A percentile compares a stretch with the other conserved stretches of the same genome.
Evolutionary conservation across 30 jellyfish, hydroid and myxozoan species (phyloP).

Genomic region (Rhopilema esculentum): DNA sequence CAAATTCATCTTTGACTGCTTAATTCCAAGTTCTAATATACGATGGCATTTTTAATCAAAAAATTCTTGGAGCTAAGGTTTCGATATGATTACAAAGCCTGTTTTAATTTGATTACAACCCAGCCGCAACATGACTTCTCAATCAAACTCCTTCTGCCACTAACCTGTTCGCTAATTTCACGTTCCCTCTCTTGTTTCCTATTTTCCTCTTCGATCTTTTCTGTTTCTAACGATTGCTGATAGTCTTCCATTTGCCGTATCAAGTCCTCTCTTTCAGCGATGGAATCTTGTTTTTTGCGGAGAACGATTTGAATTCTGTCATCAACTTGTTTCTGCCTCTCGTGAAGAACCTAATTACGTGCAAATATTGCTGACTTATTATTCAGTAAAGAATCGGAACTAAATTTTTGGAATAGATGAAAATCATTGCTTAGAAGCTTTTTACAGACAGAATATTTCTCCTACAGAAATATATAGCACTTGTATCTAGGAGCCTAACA

Average conservation of each 20-base stretch:
- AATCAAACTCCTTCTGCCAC: background rate
- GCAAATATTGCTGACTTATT: background rate
- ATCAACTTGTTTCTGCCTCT: conserved; percentile 80
- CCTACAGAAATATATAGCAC: background rate
- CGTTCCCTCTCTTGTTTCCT: conserved; percentile 71
- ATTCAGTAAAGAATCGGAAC: background rate
- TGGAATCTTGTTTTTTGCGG: conserved; percentile 71
- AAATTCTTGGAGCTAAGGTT: no score
- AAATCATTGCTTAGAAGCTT: no score
- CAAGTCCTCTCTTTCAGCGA: conserved; percentile 80
- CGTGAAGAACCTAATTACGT: conserved; percentile 65
- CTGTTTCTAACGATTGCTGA: conserved; percentile 48
- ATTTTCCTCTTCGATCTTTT: conserved; percentile 45
- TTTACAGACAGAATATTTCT: background rate
- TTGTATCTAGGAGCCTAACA: background rate
- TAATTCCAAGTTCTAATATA: no score
- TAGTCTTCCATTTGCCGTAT: conserved; percentile 70
- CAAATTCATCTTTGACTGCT: no score
- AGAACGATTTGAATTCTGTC: conserved; percentile 67
- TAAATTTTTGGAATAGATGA: no score
- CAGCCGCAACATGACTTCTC: no score
- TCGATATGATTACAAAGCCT: background rate
- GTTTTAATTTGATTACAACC: no score
- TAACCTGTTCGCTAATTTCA: conserved; percentile 71
- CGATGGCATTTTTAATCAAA: no score